Percentiles rank a stretch among this genome's conserved stretches.
Evolutionary conservation across 2,888 invertebrate genomes (phyloP).

Genomic region (Rotaria socialis): DNA sequence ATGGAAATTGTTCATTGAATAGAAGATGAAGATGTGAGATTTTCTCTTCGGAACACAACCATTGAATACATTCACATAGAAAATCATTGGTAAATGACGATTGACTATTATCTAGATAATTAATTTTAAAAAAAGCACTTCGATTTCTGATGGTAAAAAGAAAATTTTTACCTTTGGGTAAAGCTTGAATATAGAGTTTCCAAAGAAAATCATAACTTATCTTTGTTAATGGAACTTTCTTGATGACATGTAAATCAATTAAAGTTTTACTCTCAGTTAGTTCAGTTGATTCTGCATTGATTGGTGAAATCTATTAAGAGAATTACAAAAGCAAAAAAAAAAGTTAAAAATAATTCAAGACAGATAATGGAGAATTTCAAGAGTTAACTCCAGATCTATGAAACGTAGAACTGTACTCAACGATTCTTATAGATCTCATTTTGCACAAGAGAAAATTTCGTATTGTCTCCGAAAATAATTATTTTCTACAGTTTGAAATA

Average conservation of each 20-base stretch:
- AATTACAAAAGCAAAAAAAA: background rate
- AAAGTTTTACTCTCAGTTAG: background rate
- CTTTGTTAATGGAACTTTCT: background rate
- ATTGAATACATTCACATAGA: constrained; percentile 2
- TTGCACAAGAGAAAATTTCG: too few relatives aligned
- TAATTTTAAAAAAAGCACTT: background rate
- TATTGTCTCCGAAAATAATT: too few relatives aligned
- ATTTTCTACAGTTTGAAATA: too few relatives aligned
- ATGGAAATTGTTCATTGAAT: constrained; percentile 4
- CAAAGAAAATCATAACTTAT: background rate
- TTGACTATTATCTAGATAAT: background rate
- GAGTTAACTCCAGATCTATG: too few relatives aligned
- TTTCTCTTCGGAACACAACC: constrained; percentile 22
- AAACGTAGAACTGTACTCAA: too few relatives aligned
- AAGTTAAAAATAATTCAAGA: background rate
- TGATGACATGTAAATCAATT: background rate
- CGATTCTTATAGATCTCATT: too few relatives aligned
- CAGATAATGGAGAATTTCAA: too few relatives aligned
- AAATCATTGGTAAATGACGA: constrained; percentile 19
- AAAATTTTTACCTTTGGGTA: background rate
- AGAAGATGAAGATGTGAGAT: background rate
- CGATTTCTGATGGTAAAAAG: background rate
- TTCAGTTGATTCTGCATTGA: constrained; percentile 24
- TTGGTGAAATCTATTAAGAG: constrained; percentile 22
- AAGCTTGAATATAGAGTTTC: background rate